Conservation (phyloP, 2,888 invertebrate genomes). For the Punctoribates punctum region DNA sequence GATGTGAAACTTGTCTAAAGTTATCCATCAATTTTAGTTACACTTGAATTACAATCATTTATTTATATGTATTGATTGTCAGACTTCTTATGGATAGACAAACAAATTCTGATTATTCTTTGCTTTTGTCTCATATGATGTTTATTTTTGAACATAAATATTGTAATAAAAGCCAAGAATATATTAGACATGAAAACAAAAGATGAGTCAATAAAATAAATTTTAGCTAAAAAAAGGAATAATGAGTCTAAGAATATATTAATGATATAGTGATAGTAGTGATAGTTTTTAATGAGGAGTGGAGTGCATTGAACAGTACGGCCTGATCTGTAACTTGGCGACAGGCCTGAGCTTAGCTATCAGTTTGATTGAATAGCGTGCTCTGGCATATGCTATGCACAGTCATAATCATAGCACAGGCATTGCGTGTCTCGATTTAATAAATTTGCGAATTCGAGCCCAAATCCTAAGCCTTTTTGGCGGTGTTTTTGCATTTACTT, state of each 20-base stretch:
- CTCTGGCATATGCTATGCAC: not conserved
- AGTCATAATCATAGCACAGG: conserved; percentile 10
- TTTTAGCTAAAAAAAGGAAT: not conserved
- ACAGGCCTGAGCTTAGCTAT: conserved; percentile 17
- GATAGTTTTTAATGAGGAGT: conserved; percentile 35
- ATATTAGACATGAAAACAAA: not conserved
- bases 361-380: conserved; percentile 30
- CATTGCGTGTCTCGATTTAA: conserved; percentile 26
- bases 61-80: too few relatives aligned
- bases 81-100: not conserved
- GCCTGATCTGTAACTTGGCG: not conserved
- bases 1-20: too few relatives aligned
- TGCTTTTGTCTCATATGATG: not conserved
- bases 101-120: not conserved
- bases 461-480: conserved; percentile 30
- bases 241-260: not conserved
- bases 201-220: conserved; percentile 20
- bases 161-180: not conserved
- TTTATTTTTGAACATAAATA: not conserved
- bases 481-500: not conserved
- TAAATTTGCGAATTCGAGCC: conserved; percentile 9
- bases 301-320: conserved; percentile 19
- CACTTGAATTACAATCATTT: too few relatives aligned
- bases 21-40: too few relatives aligned
- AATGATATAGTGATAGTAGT: conserved; percentile 32